These are phyloP conservation scores for Zygogramma bicolorata DNA, from an alignment of 2,888 invertebrate species.

Conservation along the genomic window DNA sequence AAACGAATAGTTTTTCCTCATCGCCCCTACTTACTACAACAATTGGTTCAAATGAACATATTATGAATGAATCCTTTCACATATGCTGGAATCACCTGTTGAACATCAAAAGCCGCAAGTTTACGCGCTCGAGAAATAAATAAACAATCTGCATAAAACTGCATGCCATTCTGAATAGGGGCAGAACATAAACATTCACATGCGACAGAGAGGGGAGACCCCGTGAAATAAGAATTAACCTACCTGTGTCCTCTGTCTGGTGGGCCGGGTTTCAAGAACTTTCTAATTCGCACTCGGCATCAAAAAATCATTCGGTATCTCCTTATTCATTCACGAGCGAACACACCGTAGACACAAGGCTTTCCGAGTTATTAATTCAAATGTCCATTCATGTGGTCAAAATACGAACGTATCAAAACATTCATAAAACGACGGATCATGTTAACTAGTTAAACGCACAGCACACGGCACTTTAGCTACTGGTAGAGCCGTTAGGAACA, in stretches of 20 bases:
- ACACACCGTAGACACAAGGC: background rate
- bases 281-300: conserved; percentile 29
- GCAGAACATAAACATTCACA: background rate
- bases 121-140: background rate
- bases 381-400: background rate
- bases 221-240: conserved; percentile 3
- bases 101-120: background rate
- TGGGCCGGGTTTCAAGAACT: conserved; percentile 20
- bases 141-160: background rate
- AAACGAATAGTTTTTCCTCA: background rate
- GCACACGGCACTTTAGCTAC: conserved; percentile 31
- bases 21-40: conserved; percentile 1
- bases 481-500: conserved; percentile 44
- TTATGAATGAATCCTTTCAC: background rate
- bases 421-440: conserved; percentile 15
- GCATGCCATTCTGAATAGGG: background rate
- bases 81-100: background rate
- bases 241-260: background rate
- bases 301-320: conserved; percentile 26
- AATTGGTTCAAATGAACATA: background rate
- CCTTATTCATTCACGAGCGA: background rate
- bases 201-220: background rate
- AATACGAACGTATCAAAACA: conserved; percentile 18
- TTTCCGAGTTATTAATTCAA: background rate
- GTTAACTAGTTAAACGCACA: background rate